Evolutionary conservation across 2,113 vertebrate genomes (phyloP).

Genomic region (Arothron firmamentum): DNA sequence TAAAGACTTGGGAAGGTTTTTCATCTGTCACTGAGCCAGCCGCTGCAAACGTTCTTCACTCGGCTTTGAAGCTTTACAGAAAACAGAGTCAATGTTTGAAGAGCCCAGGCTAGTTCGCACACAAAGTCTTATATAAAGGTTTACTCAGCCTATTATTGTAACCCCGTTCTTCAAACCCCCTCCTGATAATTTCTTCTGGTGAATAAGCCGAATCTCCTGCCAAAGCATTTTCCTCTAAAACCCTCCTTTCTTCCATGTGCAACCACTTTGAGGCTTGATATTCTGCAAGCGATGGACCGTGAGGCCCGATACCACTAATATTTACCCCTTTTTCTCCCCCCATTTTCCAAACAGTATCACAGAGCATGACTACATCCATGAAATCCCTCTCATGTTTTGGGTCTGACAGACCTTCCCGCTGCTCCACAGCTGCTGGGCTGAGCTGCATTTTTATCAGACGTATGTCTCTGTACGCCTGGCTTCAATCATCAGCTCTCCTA

Average conservation of each 20-base stretch:
- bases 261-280: slow-evolving; percentile 51
- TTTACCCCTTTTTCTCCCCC: slow-evolving; percentile 37
- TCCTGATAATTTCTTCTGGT: slow-evolving; percentile 38
- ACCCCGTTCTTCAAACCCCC: slow-evolving; percentile 49
- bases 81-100: slow-evolving; percentile 34
- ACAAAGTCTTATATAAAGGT: slow-evolving; percentile 37
- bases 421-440: slow-evolving; percentile 53
- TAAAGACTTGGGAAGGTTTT: slow-evolving; percentile 39
- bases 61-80: slow-evolving; percentile 46
- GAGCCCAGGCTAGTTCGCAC: slow-evolving; percentile 32
- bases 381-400: slow-evolving; percentile 43
- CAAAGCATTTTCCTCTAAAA: slow-evolving; percentile 41
- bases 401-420: slow-evolving; percentile 57
- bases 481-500: slow-evolving; percentile 44
- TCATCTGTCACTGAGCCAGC: slow-evolving; percentile 40
- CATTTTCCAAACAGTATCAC: slow-evolving; percentile 32
- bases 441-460: slow-evolving; percentile 36
- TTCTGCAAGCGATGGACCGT: slow-evolving; percentile 43
- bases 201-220: slow-evolving; percentile 51
- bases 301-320: slow-evolving; percentile 49
- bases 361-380: slow-evolving; percentile 55
- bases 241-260: slow-evolving; percentile 55
- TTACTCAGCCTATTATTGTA: slow-evolving; percentile 55
- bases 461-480: slow-evolving; percentile 53
- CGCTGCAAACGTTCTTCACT: slow-evolving; percentile 31